A percentile compares a stretch with the other conserved stretches of the same genome.
Evolutionary conservation across 2,797 vertebrate genomes (phyloP).

Genomic region (Lagocephalus sceleratus): DNA sequence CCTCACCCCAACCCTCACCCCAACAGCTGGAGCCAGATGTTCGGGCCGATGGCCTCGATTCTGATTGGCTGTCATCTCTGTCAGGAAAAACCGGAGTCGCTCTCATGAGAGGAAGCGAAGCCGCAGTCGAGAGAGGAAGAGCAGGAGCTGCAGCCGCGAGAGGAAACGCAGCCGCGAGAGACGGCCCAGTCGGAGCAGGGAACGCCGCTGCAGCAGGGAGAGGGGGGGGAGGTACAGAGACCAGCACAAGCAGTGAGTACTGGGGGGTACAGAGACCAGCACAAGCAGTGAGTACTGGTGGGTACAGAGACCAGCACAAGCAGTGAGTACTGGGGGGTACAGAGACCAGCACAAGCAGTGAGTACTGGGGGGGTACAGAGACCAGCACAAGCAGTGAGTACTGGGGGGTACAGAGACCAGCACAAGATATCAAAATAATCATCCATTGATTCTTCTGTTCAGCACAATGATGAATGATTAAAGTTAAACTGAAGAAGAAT

Average conservation of each 20-base stretch:
- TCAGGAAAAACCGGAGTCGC: slow-evolving; percentile 53
- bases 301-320: too few species aligned
- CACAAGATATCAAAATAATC: too few species aligned
- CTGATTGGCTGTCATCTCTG: slow-evolving; percentile 20
- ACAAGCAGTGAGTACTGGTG: slow-evolving; percentile 86
- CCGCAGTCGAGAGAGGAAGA: slow-evolving; percentile 36
- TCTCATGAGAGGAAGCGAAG: slow-evolving; percentile 82
- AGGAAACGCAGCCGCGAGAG: slow-evolving; percentile 80
- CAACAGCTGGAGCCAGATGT: too few species aligned
- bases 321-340: too few species aligned
- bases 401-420: too few species aligned
- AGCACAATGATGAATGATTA: too few species aligned
- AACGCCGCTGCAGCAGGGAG: slow-evolving; percentile 85
- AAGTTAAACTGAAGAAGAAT: too few species aligned
- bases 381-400: too few species aligned
- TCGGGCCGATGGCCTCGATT: neutral
- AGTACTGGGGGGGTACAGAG: slow-evolving; percentile 86
- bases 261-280: too few species aligned
- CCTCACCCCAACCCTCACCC: too few species aligned
- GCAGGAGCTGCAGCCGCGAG: slow-evolving; percentile 80
- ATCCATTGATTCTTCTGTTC: too few species aligned
- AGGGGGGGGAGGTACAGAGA: slow-evolving; percentile 85
- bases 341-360: too few species aligned
- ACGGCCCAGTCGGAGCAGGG: slow-evolving; percentile 85
- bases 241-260: slow-evolving; percentile 82